A percentile compares a stretch with the other conserved stretches of the same genome.
Evolutionary conservation across 2,797 vertebrate species (phyloP).

Genomic region (Semaprochilodus insignis): DNA sequence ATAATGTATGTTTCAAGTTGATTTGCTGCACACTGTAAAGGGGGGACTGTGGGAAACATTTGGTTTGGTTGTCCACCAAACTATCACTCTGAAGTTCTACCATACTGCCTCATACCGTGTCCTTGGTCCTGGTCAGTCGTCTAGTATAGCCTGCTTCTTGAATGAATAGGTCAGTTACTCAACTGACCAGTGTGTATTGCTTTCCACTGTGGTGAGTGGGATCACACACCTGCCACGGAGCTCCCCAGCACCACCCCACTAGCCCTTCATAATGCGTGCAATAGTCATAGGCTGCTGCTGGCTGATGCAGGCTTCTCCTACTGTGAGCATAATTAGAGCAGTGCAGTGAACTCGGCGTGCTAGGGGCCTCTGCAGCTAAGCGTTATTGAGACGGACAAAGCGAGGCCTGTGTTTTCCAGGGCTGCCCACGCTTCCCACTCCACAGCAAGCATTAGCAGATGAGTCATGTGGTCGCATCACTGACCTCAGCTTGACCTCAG

Average conservation of each 20-base stretch:
- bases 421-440: slow-evolving; percentile 33
- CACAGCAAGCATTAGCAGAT: slow-evolving; percentile 32
- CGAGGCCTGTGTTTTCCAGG: slow-evolving; percentile 58
- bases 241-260: slow-evolving; percentile 39
- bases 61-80: no score
- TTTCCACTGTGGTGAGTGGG: not conserved
- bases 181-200: not conserved
- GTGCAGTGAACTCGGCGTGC: slow-evolving; percentile 25
- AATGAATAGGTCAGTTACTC: no score
- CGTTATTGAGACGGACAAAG: slow-evolving; percentile 54
- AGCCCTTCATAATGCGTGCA: slow-evolving; percentile 49
- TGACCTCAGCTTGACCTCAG: slow-evolving; percentile 65
- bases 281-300: slow-evolving; percentile 60
- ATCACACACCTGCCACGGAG: slow-evolving; percentile 29
- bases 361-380: slow-evolving; percentile 58
- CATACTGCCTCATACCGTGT: no score
- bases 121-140: no score
- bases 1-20: no score
- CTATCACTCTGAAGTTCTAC: no score
- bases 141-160: no score
- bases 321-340: slow-evolving; percentile 71
- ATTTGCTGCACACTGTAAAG: no score
- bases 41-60: no score
- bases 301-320: slow-evolving; percentile 53
- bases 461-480: slow-evolving; percentile 40